A percentile compares a stretch with the other conserved stretches of the same genome.
phyloP scores from a whole-genome alignment of 2,888 invertebrate genomes.

The Epistrophe grossulariae region DNA sequence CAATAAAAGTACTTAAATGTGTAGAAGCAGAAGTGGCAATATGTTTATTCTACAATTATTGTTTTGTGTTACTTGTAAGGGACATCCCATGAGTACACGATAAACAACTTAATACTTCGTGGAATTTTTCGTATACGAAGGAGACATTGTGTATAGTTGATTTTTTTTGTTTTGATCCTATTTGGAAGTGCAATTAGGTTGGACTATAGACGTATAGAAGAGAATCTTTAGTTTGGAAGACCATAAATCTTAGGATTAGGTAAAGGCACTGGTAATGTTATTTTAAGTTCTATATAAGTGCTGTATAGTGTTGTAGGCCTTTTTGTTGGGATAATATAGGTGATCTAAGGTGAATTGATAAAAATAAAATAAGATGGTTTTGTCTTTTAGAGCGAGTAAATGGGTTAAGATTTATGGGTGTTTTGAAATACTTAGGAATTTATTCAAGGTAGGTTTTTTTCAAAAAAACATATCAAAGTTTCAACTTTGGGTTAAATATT shows the following conservation, averaged over 20 bases:
- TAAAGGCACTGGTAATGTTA: constrained; percentile 20
- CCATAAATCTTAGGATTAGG: constrained; percentile 63
- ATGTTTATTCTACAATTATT: constrained; percentile 24
- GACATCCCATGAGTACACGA: constrained; percentile 15
- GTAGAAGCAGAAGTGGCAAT: neutral
- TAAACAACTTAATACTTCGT: constrained; percentile 43
- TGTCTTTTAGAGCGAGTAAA: neutral
- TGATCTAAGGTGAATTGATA: neutral
- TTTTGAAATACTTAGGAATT: neutral
- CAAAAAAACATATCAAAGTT: too few species aligned
- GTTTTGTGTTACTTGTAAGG: constrained; percentile 9
- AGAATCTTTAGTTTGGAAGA: neutral
- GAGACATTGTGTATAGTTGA: neutral
- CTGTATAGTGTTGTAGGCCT: neutral
- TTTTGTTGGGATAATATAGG: constrained; percentile 9
- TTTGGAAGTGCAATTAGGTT: constrained; percentile 37
- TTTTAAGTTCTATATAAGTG: constrained; percentile 35
- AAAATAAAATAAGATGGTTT: neutral
- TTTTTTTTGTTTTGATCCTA: constrained; percentile 28
- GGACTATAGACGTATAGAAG: neutral
- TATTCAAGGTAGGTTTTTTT: too few species aligned
- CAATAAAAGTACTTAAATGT: neutral
- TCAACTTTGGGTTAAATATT: too few species aligned
- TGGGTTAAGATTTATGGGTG: constrained; percentile 2
- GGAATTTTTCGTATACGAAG: constrained; percentile 25